Conservation (phyloP, 2,113 vertebrate genomes). For the Actinemys pallida region DNA sequence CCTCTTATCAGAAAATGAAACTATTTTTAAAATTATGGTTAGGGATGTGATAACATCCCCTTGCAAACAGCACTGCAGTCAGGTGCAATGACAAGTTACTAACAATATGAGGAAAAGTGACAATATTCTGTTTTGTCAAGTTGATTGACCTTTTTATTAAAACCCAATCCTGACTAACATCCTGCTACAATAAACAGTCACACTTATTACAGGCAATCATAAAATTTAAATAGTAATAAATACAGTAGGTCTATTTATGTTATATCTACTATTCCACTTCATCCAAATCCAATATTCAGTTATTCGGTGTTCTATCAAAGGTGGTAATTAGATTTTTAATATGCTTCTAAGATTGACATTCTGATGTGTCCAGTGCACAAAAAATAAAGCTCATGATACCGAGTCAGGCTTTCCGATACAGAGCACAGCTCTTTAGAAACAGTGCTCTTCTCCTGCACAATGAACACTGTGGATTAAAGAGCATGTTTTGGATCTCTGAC, state of each 20-base stretch:
- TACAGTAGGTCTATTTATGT: neutral
- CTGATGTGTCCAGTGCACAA: fast-evolving
- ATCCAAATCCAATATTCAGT: neutral
- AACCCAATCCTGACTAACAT: neutral
- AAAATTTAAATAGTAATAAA: slow-evolving; percentile 22
- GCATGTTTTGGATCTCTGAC: neutral
- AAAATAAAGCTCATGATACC: neutral
- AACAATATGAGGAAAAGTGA: neutral
- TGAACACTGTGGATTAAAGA: neutral
- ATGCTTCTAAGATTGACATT: neutral
- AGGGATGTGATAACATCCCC: neutral
- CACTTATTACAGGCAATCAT: slow-evolving; percentile 2
- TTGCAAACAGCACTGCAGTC: neutral
- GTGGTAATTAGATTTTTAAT: neutral
- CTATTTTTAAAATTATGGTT: neutral
- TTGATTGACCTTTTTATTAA: slow-evolving; percentile 40
- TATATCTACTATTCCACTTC: neutral
- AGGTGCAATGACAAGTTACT: neutral
- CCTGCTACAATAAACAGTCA: slow-evolving; percentile 15
- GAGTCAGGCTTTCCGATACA: fast-evolving
- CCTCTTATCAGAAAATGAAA: neutral
- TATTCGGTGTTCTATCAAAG: neutral
- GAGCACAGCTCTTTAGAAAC: neutral
- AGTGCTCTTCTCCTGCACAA: fast-evolving
- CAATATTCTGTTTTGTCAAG: neutral